Evolutionary conservation across 2,888 invertebrate genomes (phyloP), one percentile per base, ranked within the genome.

Genomic region (Acanthoscelides obtectus): DNA sequence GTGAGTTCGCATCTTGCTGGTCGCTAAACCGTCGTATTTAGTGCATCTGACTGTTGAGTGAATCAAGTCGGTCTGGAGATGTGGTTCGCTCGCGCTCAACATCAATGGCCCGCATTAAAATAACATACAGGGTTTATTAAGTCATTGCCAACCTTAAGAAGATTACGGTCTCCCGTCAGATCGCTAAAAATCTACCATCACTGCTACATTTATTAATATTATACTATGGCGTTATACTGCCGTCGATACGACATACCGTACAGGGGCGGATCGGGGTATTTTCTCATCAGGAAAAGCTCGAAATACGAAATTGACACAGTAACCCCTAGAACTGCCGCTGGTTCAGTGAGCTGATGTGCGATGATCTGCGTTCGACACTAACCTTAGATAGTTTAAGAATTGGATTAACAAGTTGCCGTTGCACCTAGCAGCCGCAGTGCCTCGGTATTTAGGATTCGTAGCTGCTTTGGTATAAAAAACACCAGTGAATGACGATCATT

Each of bases 71-170:
- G 12, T 6, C 17, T 12, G 45, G 6, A 45, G 45, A 75, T 74
- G 75, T 75, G 73, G 78, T 78, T 77, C 78, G 71, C 77, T 76
- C 74, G 76, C 72, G 75, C 77, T 78, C 78, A 75, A 79, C 79
- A 76, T 79, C 79, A 75, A 80, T 78, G 79, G 76, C 76, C 77
- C 75, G 77, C 76, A 81, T 80, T 80, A 81, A 80, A 80, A 80
- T 81, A 80, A 81, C 78, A 79, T 81, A 72, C 72, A 75, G 75
- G 77, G 79, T 81, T 81, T 81, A 81, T 81, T 80, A 81, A 81
- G 81, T 81, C 81, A 81, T 80, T 79, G 78, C 76, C 77, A 72
- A 75, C 74, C 72, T 76, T 78, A 79, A 78, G 79, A 75, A 77
- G 77, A 76, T 78, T 79, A 77, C 70, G 45, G 1, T 45, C 45